phyloP scores from a whole-genome alignment of 2,888 invertebrate genomes.

The Agriopis leucophaearia region DNA sequence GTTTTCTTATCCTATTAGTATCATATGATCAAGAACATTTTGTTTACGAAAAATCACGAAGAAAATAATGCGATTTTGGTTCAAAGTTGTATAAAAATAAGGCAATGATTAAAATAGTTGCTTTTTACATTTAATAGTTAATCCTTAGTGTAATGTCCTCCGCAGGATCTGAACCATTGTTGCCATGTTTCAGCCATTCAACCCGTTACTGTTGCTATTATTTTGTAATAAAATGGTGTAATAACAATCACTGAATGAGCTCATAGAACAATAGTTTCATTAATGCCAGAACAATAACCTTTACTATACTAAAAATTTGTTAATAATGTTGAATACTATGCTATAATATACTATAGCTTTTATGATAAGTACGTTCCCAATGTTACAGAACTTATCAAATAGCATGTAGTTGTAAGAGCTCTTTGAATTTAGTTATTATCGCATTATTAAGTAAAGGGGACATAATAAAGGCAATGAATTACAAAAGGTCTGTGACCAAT shows the following conservation, averaged over 20 bases:
- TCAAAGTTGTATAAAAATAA: no score
- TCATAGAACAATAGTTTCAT: constrained; percentile 29
- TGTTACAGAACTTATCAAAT: constrained; percentile 53
- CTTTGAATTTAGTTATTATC: constrained; percentile 59
- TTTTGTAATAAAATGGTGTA: constrained; percentile 34
- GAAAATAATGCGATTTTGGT: no score
- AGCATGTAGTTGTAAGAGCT: constrained; percentile 51
- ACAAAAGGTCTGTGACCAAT: constrained; percentile 45
- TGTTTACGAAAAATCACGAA: no score
- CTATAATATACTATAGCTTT: constrained; percentile 21
- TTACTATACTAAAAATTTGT: constrained; percentile 21
- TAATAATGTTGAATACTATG: constrained; percentile 3
- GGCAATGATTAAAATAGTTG: no score
- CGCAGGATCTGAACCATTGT: constrained; percentile 22
- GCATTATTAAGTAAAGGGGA: constrained; percentile 59
- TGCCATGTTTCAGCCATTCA: constrained; percentile 25
- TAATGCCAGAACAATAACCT: constrained; percentile 21
- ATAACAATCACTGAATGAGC: constrained; percentile 26
- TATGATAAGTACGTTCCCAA: constrained; percentile 36
- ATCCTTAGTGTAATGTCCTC: constrained; percentile 19
- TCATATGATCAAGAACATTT: no score
- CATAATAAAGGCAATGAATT: constrained; percentile 48
- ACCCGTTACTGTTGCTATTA: constrained; percentile 19
- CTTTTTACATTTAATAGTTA: no score
- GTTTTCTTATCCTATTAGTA: no score